phyloP scores from a whole-genome alignment of 2,113 vertebrate genomes.

The Panthera leo region DNA sequence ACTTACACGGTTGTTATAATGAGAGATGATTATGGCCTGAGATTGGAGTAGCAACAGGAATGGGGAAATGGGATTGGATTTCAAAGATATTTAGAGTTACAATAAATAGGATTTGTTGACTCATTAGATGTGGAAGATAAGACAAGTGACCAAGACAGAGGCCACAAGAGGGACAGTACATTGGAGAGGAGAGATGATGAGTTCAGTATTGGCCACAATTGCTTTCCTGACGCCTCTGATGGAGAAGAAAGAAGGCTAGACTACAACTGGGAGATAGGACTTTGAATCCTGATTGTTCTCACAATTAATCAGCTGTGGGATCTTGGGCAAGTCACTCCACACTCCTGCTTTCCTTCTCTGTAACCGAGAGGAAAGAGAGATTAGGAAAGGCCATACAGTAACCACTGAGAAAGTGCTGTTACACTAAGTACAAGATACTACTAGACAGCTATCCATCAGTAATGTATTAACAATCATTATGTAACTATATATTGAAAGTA shows the following conservation, averaged over 20 bases:
- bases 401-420: background rate
- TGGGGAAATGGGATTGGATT: background rate
- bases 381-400: slow-evolving; percentile 22
- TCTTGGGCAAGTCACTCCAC: background rate
- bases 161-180: background rate
- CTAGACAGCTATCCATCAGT: background rate
- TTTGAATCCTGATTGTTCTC: slow-evolving; percentile 3
- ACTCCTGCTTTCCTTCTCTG: background rate
- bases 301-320: background rate
- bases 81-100: background rate
- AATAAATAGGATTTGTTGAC: background rate
- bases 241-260: background rate
- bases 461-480: background rate
- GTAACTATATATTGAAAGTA: background rate
- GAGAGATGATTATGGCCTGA: background rate
- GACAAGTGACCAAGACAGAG: background rate
- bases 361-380: background rate
- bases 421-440: background rate
- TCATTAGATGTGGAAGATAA: background rate
- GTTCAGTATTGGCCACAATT: background rate
- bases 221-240: background rate
- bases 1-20: background rate
- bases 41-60: background rate
- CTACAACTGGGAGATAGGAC: background rate
- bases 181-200: background rate